These are phyloP conservation scores for Planiliza haematocheilus DNA, from an alignment of 2,113 vertebrate species.

Conservation along the genomic window DNA sequence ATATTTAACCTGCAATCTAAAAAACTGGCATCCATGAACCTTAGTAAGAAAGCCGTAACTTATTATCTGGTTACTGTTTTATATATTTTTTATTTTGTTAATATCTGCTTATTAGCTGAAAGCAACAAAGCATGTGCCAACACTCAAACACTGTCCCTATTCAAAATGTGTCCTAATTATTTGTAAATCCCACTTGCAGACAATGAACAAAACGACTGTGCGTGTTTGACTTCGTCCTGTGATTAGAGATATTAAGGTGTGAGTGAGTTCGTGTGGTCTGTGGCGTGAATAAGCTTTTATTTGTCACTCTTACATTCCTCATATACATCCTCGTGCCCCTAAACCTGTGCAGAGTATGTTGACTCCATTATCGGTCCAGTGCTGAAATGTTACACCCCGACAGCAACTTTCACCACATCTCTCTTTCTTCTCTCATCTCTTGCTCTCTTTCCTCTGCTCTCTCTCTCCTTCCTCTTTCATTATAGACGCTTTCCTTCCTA, in stretches of 20 bases:
- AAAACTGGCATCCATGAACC: too few relatives aligned
- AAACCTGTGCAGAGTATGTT: constrained; percentile 74
- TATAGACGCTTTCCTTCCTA: neutral
- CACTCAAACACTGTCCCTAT: too few relatives aligned
- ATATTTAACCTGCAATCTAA: too few relatives aligned
- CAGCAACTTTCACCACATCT: constrained; percentile 69
- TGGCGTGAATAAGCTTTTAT: constrained; percentile 42
- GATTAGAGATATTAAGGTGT: neutral
- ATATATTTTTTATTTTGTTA: too few relatives aligned
- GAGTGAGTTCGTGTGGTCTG: constrained; percentile 2
- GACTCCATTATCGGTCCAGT: constrained; percentile 66
- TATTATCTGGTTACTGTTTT: too few relatives aligned
- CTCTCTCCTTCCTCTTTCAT: constrained; percentile 16
- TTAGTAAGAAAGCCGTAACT: too few relatives aligned
- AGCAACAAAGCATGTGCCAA: neutral
- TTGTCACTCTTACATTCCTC: constrained; percentile 78
- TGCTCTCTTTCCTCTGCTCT: neutral
- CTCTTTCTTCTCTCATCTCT: constrained; percentile 9
- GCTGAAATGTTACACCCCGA: constrained; percentile 78
- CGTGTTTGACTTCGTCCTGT: neutral
- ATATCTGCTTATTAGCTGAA: neutral
- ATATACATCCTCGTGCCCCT: constrained; percentile 72
- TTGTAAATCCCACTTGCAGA: neutral
- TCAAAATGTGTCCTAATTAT: neutral
- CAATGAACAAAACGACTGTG: neutral